A percentile compares a stretch with the other conserved stretches of the same genome.
Conservation (phyloP, 2,888 invertebrate species). For the Sturmia bella region DNA sequence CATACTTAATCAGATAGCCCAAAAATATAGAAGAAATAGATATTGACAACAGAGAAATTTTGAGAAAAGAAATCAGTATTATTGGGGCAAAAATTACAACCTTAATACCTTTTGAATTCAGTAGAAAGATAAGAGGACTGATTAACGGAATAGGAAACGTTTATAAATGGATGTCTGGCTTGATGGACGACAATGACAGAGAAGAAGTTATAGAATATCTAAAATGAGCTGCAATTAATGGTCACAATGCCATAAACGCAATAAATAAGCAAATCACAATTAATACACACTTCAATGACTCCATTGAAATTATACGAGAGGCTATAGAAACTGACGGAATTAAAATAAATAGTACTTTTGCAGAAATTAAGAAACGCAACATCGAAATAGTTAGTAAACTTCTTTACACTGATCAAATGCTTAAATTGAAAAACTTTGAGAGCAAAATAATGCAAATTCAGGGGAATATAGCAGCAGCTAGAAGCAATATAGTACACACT, state of each 20-base stretch:
- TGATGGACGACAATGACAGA: slow-evolving; percentile 11
- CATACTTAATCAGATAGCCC: not conserved
- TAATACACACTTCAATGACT: slow-evolving; percentile 36
- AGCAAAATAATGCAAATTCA: slow-evolving; percentile 34
- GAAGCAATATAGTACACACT: slow-evolving; percentile 25
- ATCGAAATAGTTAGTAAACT: slow-evolving; percentile 19
- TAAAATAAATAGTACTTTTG: not conserved
- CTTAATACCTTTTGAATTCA: slow-evolving; percentile 27
- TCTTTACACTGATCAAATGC: slow-evolving; percentile 36
- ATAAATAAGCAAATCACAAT: slow-evolving; percentile 43
- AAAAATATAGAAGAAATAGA: slow-evolving; percentile 21
- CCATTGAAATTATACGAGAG: slow-evolving; percentile 35
- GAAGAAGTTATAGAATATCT: slow-evolving; percentile 17
- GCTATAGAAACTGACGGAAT: slow-evolving; percentile 35
- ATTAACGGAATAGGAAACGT: slow-evolving; percentile 26
- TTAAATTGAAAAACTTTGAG: slow-evolving; percentile 39
- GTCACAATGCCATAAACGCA: not conserved
- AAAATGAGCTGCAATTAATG: not conserved
- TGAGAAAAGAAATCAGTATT: slow-evolving; percentile 19
- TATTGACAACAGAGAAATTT: slow-evolving; percentile 1
- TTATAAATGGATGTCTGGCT: slow-evolving; percentile 5
- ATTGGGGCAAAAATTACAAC: slow-evolving; percentile 33
- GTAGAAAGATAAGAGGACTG: slow-evolving; percentile 29
- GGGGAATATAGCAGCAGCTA: slow-evolving; percentile 39
- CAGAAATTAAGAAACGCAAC: slow-evolving; percentile 24